Base-by-base conservation (phyloP, 2,888 invertebrate species). In the Prenolepis imparis region DNA sequence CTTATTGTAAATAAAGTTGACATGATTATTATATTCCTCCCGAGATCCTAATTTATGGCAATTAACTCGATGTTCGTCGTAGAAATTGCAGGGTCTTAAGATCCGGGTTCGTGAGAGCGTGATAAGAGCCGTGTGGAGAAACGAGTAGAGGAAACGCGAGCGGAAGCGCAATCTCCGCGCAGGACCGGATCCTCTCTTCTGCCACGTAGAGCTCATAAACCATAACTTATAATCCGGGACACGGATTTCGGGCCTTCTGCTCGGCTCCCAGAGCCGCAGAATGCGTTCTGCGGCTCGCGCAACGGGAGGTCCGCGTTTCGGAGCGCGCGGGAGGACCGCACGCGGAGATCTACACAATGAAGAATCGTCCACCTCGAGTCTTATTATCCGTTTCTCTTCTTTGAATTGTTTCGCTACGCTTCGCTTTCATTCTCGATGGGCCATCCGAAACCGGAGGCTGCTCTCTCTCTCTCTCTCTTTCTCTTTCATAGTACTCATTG, bases 331-430 rank as follows among this genome's bases (percentile, higher is more conserved):
- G 86, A 68, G 84, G 93, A 92, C 92, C 92, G 91, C 93, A 93
- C 92, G 91, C 91, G 89, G 91, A 67, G 91, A 88, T 85, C 78
- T 73, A 77, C 82, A 91, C 92, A 92, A 92, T 92, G 90, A 91
- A 86, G 82, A 85, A 80, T 78, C 84, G 32, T 84, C 84, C 85
- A 85, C 68, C 67, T 85, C 74, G 73, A 64, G 85, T 85, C 73
- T 74, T 86, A 81, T 87, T 87, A 84, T 84, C 77, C 66, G 63
- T 68, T 66, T 68, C 67, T 83, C 84, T 84, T 87, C 83, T 84
- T 83, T 68, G 72, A 48, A 81, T 82, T 83, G 86, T 84, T 80
- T 86, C 83, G 70, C 82, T 68, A 67, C 73, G 73, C 72, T 81
- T 84, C 57, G 66, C 77, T 85, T 88, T 84, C 81, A 67, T 83